Base-by-base conservation (phyloP, 2,797 vertebrate species). In the Diglossa cyanea region DNA sequence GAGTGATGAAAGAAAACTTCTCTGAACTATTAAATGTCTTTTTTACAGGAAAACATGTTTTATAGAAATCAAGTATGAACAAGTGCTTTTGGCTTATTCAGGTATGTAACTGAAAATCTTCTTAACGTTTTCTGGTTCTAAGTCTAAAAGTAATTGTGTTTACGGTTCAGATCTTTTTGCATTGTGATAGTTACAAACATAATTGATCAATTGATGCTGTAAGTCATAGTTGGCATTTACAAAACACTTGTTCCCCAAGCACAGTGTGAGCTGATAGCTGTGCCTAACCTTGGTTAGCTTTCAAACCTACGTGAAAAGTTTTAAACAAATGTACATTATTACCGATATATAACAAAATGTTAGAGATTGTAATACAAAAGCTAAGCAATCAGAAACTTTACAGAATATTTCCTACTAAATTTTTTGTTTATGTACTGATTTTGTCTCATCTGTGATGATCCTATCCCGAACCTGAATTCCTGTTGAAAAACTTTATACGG, bases 391-490 rank as follows among this genome's bases (percentile, higher is more conserved):
- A 20, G 21, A 82, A 83, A 44, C 2, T 7, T 47, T 48, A 23
- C 2, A 11, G 14, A 31, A 21, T 39, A 37, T 55, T 55, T 66
- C 1, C 18, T 60, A 3, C 33, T 44, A 24, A 26, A 6, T 15
- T 50, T 33, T 18, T 5, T 1, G 42, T 33, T 76, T 17, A 7
- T 42, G 3, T 40, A 24, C 40, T 85, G 37, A 17, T 53, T 45
- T 42, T 82, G 83, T 97, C 95, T 96, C 80, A 60, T 91, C 96
- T 82, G 37, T 98, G 97, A 98, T 98, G 98, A 98, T 84, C 58
- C 86, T 97, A 98, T 98, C 97, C 97, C 97, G 97, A 98, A 98
- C 89, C 97, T 98, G 97, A 98, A 97, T 77, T 58, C 9, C n/a
- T 98, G 97, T 37, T 97, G 97, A 98, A 92, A 98, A 95, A 81